Conservation (phyloP, 2,113 vertebrate species). For the Hystrix cristata region DNA sequence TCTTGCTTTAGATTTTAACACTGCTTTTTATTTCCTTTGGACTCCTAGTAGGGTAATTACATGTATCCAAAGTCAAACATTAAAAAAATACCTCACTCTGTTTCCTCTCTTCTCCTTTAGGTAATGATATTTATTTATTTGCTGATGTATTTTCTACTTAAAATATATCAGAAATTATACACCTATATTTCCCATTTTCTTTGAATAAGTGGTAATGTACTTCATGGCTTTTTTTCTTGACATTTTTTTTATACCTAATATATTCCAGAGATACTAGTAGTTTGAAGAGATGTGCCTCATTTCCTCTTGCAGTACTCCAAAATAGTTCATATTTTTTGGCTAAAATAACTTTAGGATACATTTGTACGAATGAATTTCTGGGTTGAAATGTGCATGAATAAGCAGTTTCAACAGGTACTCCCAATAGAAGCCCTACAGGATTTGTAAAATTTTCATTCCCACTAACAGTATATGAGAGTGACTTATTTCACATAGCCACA, state of each 20-base stretch:
- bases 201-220: background rate
- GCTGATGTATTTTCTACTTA: background rate
- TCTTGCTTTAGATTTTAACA: background rate
- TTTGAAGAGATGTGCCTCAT: background rate
- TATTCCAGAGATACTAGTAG: background rate
- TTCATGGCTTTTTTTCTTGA: background rate
- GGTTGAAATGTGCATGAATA: background rate
- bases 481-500: background rate
- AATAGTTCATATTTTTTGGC: background rate
- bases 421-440: background rate
- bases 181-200: background rate
- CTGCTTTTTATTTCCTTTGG: background rate
- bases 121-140: background rate
- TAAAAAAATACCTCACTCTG: background rate
- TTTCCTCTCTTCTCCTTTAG: background rate
- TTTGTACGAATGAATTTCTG: background rate
- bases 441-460: background rate
- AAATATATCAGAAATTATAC: background rate
- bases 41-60: background rate
- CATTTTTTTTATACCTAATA: background rate
- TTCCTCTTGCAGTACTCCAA: background rate
- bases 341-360: background rate
- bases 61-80: background rate
- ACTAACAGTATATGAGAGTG: background rate
- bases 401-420: background rate